Evolutionary conservation across 2,888 invertebrate species (phyloP).

Genomic region (Leptothorax acervorum): DNA sequence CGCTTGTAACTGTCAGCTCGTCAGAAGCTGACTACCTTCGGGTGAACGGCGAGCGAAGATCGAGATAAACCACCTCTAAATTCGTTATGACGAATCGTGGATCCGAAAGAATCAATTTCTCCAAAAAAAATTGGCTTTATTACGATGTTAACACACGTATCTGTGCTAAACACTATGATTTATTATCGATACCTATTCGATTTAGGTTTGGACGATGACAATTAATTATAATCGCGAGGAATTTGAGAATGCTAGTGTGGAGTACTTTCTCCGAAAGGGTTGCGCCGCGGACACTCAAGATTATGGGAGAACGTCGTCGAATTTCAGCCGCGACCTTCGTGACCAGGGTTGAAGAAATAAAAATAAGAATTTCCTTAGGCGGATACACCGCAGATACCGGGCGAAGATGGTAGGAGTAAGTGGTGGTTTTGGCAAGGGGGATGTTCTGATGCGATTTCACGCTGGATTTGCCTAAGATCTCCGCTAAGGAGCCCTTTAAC

Average conservation of each 20-base stretch:
- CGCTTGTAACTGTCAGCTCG: conserved; percentile 80
- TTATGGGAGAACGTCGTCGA: conserved; percentile 27
- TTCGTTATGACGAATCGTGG: background rate
- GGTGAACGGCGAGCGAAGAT: conserved; percentile 69
- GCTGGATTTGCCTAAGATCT: conserved; percentile 90
- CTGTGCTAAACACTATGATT: background rate
- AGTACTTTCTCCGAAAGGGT: conserved; percentile 9
- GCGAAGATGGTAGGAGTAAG: conserved; percentile 82
- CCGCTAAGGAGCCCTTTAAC: conserved; percentile 85
- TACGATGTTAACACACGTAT: background rate
- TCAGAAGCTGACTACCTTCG: conserved; percentile 76
- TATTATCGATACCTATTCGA: background rate
- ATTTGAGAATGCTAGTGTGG: background rate
- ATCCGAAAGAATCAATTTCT: conserved; percentile 1
- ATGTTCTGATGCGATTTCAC: conserved; percentile 89
- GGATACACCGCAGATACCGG: conserved; percentile 67
- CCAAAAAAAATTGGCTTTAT: too few relatives aligned
- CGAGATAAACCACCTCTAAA: conserved; percentile 67
- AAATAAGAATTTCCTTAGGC: conserved; percentile 68
- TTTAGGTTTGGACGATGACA: background rate
- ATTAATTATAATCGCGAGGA: background rate
- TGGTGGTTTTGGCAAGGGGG: conserved; percentile 84
- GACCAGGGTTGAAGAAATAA: conserved; percentile 55
- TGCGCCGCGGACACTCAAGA: background rate
- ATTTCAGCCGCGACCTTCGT: conserved; percentile 38